Base-by-base conservation (phyloP, 2,888 invertebrate species). In the Orthosia gracilis region DNA sequence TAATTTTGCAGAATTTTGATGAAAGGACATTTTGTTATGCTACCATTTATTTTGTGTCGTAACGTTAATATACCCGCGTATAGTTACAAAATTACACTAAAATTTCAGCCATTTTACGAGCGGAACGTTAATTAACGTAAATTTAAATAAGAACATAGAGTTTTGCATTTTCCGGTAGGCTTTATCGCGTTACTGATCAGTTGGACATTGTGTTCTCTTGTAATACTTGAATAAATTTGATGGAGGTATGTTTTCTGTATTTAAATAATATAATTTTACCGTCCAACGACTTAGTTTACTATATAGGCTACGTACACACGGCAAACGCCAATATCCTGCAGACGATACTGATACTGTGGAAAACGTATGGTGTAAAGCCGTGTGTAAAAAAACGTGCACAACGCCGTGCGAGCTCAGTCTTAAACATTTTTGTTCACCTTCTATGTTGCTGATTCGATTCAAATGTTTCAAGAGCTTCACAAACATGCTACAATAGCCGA, bases 1-100 rank as follows among this genome's bases (percentile, higher is more conserved):
- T 83, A 83, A 84, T 83, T 88, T 86, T 69, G 76, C 59, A 74
- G 78, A 86, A 84, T 85, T 87, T 86, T 81, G 75, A 82, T 83
- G 83, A 82, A 78, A 71, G 23, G 11, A 54, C 12, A 66, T 71
- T 75, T 45, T 47, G 54, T 3, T 47, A 50, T 31, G 59, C 1
- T 52, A 23, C 21, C 40, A 50, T 54, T 70, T 63, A 69, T 73
- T 54, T 58, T 62, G 65, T 61, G 21, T 62, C 57, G 18, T 58
- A 50, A 65, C 26, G 55, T 54, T 52, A 72, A 70, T 66, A 73
- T 69, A 62, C 12, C 21, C 15, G 23, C 9, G 4, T 26, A 49
- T 64, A 65, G 17, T 63, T 61, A 57, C 2, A 23, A 31, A 70
- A 67, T 69, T 23, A 68, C 15, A 57, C 40, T 61, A 70, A 74